Evolutionary conservation across 2,113 vertebrate genomes (phyloP).

Genomic region (Columba livia): DNA sequence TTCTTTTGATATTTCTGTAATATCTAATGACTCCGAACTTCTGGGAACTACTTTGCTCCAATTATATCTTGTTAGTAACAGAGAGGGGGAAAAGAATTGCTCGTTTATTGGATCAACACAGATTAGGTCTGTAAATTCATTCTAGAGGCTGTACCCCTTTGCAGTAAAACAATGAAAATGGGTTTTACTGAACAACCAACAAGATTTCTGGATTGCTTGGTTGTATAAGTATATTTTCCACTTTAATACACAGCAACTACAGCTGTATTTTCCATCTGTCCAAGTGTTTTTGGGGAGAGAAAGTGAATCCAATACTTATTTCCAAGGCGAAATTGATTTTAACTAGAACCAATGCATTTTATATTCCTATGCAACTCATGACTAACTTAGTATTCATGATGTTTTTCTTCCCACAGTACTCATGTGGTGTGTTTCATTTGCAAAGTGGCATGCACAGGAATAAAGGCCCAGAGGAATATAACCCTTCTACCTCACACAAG

Average conservation of each 20-base stretch:
- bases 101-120: background rate
- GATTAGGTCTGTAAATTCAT: background rate
- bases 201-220: background rate
- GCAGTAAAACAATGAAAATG: slow-evolving; percentile 30
- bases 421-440: background rate
- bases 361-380: slow-evolving; percentile 18
- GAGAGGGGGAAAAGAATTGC: background rate
- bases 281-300: slow-evolving; percentile 27
- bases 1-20: background rate
- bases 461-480: slow-evolving; percentile 13
- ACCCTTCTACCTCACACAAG: background rate
- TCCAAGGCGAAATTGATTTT: slow-evolving; percentile 69
- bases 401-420: slow-evolving; percentile 33
- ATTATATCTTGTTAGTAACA: background rate
- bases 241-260: slow-evolving; percentile 31
- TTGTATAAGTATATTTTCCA: slow-evolving; percentile 33
- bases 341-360: slow-evolving; percentile 65
- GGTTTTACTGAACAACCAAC: background rate
- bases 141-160: background rate
- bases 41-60: background rate
- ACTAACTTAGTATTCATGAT: slow-evolving; percentile 62
- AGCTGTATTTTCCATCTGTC: slow-evolving; percentile 55
- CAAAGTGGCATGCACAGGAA: slow-evolving; percentile 17
- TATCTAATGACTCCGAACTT: background rate
- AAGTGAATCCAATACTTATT: slow-evolving; percentile 66